Evolutionary conservation across 1,140 invertebrate genomes (phyloP).

Genomic region (Leguminivora glycinivorella): DNA sequence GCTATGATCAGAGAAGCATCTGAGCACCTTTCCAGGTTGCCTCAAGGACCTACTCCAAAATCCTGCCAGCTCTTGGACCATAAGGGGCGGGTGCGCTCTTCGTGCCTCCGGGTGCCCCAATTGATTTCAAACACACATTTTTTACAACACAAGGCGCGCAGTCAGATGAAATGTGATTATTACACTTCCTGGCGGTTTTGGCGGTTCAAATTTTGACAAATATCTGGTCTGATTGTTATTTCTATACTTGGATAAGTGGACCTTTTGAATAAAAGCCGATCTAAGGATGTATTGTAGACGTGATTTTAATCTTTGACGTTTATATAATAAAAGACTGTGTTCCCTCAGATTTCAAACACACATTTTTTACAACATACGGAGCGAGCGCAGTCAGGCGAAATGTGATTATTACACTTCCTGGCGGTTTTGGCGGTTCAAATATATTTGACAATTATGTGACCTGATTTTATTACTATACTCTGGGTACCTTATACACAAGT

Average conservation of each 20-base stretch:
- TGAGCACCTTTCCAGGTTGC: no score
- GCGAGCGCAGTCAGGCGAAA: neutral
- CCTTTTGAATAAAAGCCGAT: neutral
- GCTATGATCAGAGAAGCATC: no score
- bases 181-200: neutral
- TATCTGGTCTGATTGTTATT: neutral
- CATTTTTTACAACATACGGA: constrained; percentile 18
- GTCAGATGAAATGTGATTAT: constrained; percentile 7
- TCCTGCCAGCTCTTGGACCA: no score
- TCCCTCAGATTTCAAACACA: constrained; percentile 35
- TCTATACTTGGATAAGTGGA: neutral
- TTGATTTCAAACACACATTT: constrained; percentile 34
- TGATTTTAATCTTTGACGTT: no score
- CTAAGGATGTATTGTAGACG: neutral
- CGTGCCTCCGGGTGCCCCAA: constrained; percentile 36
- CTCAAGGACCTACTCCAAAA: no score
- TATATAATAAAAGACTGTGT: no score
- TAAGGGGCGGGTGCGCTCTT: constrained; percentile 33
- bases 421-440: neutral
- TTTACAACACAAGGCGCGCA: neutral
- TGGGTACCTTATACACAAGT: no score
- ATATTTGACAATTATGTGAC: neutral
- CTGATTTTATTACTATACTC: neutral
- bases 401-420: constrained; percentile 7
- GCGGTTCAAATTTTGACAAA: neutral